phyloP scores from a whole-genome alignment of 2,113 vertebrate species.

The Arvicanthis niloticus region DNA sequence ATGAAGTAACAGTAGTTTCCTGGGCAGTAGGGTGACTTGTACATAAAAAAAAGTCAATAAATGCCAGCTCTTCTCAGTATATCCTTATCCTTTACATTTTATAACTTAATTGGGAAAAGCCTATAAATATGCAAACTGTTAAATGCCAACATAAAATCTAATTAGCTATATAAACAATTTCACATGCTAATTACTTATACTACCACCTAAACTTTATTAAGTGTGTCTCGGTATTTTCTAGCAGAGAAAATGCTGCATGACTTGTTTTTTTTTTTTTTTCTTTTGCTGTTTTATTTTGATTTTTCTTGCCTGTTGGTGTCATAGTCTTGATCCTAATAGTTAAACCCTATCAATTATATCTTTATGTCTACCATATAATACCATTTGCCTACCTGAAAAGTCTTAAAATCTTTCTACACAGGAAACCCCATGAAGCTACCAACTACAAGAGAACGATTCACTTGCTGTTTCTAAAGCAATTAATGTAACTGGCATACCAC shows the following conservation, averaged over 20 bases:
- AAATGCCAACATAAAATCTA: constrained; percentile 42
- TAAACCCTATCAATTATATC: neutral
- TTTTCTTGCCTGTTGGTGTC: neutral
- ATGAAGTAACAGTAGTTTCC: neutral
- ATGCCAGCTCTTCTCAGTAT: neutral
- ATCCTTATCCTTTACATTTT: constrained; percentile 8
- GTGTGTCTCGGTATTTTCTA: neutral
- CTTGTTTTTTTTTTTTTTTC: neutral
- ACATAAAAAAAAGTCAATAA: neutral
- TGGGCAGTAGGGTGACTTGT: neutral
- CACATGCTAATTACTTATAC: constrained; percentile 30
- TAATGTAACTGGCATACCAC: neutral
- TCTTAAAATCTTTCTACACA: neutral
- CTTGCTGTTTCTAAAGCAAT: neutral
- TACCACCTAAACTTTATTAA: neutral
- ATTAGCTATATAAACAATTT: constrained; percentile 38
- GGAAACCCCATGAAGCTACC: neutral
- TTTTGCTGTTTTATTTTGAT: neutral
- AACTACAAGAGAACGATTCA: neutral
- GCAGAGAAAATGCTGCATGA: neutral
- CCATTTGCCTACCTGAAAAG: neutral
- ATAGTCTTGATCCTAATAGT: neutral
- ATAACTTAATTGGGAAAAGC: constrained; percentile 26
- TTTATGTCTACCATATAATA: neutral
- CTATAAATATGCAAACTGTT: constrained; percentile 11